Conservation (phyloP, 2,113 vertebrate genomes). For the Thomomys bottae region DNA sequence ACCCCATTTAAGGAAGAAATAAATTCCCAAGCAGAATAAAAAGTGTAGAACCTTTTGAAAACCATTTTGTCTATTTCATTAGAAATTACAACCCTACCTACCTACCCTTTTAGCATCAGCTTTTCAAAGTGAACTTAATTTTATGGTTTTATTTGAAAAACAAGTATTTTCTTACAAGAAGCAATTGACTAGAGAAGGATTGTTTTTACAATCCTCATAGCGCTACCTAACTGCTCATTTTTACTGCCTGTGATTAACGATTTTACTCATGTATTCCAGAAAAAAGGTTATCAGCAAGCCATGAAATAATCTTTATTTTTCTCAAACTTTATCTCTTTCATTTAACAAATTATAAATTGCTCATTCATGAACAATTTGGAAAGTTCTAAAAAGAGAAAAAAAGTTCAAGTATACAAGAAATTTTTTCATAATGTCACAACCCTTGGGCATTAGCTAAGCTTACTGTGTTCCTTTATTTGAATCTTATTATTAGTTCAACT, state of each 20-base stretch:
- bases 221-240: background rate
- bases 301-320: conserved; percentile 27
- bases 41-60: background rate
- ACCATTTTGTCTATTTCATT: conserved; percentile 11
- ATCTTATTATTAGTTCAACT: background rate
- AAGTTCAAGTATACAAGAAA: background rate
- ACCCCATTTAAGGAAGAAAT: conserved; percentile 17
- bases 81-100: background rate
- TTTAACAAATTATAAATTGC: background rate
- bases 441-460: conserved; percentile 1
- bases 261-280: conserved; percentile 19
- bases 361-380: background rate
- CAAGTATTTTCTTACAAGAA: background rate
- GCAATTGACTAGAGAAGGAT: background rate
- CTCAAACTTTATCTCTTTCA: conserved; percentile 7
- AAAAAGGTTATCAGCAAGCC: background rate
- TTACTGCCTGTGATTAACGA: conserved; percentile 12
- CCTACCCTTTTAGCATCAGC: conserved; percentile 22
- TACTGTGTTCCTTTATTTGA: background rate
- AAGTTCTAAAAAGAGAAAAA: conserved; percentile 27
- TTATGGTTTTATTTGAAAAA: conserved; percentile 36
- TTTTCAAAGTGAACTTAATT: conserved; percentile 41
- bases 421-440: background rate
- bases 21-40: background rate
- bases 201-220: background rate